These are phyloP conservation scores for Acleris literana DNA, from an alignment of 2,888 invertebrate genomes.

Conservation along the genomic window DNA sequence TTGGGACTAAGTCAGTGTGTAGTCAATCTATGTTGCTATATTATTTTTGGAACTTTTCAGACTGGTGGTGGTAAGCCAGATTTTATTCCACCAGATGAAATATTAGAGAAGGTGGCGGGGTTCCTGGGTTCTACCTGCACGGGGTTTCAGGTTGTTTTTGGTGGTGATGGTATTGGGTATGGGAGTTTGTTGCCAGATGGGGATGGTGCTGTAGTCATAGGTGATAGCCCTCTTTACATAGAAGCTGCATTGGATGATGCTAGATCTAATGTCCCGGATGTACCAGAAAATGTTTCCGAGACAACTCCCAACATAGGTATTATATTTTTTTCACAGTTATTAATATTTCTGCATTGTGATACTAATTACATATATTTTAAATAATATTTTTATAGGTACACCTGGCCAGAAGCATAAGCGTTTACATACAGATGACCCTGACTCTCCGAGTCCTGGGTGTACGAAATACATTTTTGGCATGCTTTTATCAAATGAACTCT, in stretches of 20 bases:
- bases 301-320: background rate
- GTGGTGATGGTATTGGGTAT: constrained; percentile 26
- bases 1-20: background rate
- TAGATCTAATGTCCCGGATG: background rate
- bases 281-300: background rate
- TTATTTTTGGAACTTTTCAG: constrained; percentile 17
- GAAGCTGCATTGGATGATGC: background rate
- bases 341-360: background rate
- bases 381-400: background rate
- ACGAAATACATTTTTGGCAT: background rate
- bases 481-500: too few species aligned
- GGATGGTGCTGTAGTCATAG: background rate
- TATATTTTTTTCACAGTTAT: background rate
- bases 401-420: background rate
- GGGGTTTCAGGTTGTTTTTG: constrained; percentile 29
- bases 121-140: constrained; percentile 23
- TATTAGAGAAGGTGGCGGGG: constrained; percentile 22
- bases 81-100: constrained; percentile 28
- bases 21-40: background rate
- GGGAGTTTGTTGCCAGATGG: background rate
- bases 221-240: background rate
- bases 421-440: background rate
- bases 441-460: background rate
- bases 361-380: background rate
- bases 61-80: constrained; percentile 30